Conservation (phyloP, 2,888 invertebrate species). For the Syritta pipiens region DNA sequence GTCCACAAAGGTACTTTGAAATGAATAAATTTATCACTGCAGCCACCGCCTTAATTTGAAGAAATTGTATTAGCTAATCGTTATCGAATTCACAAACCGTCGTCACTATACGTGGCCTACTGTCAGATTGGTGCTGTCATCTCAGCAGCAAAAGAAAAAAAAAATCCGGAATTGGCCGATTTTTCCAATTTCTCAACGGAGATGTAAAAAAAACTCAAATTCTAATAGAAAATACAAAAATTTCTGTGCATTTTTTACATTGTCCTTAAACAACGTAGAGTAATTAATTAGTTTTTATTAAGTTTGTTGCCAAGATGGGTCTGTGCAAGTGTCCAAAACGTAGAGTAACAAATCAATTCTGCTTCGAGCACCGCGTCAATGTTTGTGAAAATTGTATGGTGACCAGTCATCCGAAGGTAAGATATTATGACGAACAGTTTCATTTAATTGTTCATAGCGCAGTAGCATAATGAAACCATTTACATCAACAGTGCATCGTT, state of each 20-base stretch:
- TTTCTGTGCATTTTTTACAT: slow-evolving; percentile 37
- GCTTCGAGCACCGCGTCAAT: slow-evolving; percentile 99
- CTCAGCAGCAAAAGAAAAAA: slow-evolving; percentile 16
- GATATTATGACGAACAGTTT: slow-evolving; percentile 64
- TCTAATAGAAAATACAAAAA: not conserved
- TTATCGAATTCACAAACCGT: slow-evolving; percentile 39
- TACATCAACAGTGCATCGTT: slow-evolving; percentile 90
- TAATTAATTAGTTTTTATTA: slow-evolving; percentile 19
- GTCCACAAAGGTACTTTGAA: too few species aligned
- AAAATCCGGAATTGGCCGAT: slow-evolving; percentile 15
- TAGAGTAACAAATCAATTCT: slow-evolving; percentile 98
- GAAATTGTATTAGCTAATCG: too few species aligned
- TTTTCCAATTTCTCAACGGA: slow-evolving; percentile 25
- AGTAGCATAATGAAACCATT: too few species aligned
- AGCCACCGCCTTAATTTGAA: too few species aligned
- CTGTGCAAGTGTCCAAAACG: slow-evolving; percentile 99
- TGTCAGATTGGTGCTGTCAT: slow-evolving; percentile 52
- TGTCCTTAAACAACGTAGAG: not conserved
- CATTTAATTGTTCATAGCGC: too few species aligned
- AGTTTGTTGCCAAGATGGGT: slow-evolving; percentile 85
- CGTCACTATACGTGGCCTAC: slow-evolving; percentile 48
- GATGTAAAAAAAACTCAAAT: slow-evolving; percentile 40
- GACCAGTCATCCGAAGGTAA: slow-evolving; percentile 95
- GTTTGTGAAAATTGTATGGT: slow-evolving; percentile 99
- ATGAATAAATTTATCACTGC: too few species aligned